Evolutionary conservation across 2,888 invertebrate species (phyloP).

Genomic region (Diarsia mendica): DNA sequence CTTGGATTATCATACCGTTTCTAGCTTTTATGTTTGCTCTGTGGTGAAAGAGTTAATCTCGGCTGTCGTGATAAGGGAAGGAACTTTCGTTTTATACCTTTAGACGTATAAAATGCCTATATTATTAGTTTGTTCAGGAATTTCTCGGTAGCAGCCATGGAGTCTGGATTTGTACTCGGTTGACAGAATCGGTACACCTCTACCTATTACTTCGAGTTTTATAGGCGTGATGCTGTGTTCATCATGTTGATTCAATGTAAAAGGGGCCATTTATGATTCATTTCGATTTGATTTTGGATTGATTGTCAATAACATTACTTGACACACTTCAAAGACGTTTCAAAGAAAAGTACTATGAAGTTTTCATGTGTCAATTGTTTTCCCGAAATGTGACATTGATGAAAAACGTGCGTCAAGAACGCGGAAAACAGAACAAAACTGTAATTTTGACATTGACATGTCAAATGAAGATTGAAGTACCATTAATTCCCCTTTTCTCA

Average conservation of each 20-base stretch:
- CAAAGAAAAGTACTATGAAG: not conserved
- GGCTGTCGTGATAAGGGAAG: slow-evolving; percentile 48
- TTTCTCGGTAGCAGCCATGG: not conserved
- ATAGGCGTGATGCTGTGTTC: not conserved
- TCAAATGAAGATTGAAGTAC: no score
- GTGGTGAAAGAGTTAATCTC: slow-evolving; percentile 58
- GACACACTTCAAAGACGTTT: not conserved
- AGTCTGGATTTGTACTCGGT: not conserved
- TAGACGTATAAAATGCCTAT: not conserved
- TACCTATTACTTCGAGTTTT: not conserved
- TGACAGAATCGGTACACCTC: not conserved
- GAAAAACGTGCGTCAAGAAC: not conserved
- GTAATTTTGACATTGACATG: slow-evolving; percentile 29
- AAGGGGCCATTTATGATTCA: not conserved
- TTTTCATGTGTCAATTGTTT: not conserved
- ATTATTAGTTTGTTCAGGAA: not conserved
- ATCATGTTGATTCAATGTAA: not conserved
- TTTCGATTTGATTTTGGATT: slow-evolving; percentile 9
- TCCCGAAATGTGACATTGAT: not conserved
- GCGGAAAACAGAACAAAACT: not conserved
- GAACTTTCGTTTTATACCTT: slow-evolving; percentile 44
- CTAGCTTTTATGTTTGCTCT: slow-evolving; percentile 63
- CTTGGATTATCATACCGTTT: slow-evolving; percentile 66
- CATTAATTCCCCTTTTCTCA: no score
- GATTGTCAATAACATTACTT: not conserved